These are phyloP conservation scores for Cepaea nemoralis DNA, from an alignment of 1,140 invertebrate genomes.

Conservation along the genomic window DNA sequence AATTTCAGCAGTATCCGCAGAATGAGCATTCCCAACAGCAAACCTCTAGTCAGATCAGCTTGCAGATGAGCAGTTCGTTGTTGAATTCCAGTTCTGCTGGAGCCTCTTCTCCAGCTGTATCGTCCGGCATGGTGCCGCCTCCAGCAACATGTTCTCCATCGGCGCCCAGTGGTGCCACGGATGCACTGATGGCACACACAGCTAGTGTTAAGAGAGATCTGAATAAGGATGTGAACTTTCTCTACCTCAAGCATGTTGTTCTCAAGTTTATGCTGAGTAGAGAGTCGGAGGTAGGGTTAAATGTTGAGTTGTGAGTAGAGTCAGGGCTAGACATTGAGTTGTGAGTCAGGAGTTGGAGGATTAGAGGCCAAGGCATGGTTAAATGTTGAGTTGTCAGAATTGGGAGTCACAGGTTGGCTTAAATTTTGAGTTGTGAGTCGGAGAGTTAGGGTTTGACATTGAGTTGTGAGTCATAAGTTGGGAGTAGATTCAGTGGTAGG, in stretches of 20 bases:
- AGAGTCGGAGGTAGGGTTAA: conserved; percentile 79
- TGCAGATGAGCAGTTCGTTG: neutral
- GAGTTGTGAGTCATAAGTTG: too few relatives aligned
- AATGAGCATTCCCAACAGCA: conserved; percentile 16
- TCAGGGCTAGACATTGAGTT: too few relatives aligned
- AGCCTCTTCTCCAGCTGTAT: neutral
- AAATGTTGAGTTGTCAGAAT: too few relatives aligned
- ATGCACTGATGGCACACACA: conserved; percentile 3
- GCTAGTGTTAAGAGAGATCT: conserved; percentile 42
- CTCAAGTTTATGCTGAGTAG: conserved; percentile 91
- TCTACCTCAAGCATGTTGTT: conserved; percentile 92
- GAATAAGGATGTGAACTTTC: conserved; percentile 82
- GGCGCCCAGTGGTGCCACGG: conserved; percentile 13
- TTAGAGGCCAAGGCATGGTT: too few relatives aligned
- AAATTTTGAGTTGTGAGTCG: too few relatives aligned
- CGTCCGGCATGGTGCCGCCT: neutral
- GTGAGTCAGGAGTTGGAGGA: too few relatives aligned
- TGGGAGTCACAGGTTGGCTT: too few relatives aligned
- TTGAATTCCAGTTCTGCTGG: neutral
- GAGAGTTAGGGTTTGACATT: too few relatives aligned
- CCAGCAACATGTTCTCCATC: neutral
- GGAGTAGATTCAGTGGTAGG: too few relatives aligned
- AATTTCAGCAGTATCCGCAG: neutral
- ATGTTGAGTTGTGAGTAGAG: neutral
- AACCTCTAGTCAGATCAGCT: neutral